phyloP scores from a whole-genome alignment of 2,888 invertebrate species.

The Punctoribates punctum region DNA sequence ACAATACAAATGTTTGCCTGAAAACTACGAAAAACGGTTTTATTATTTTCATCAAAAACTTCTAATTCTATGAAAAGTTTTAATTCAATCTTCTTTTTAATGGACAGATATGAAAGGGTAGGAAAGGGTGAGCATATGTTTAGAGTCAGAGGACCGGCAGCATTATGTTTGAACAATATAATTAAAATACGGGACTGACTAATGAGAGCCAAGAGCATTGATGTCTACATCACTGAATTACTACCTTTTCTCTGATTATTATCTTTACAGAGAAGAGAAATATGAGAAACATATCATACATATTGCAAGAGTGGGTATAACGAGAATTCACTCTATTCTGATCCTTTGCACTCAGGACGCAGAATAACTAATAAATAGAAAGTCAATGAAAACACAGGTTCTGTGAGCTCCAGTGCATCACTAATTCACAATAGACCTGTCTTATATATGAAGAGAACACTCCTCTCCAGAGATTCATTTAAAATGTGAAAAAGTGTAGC shows the following conservation, averaged over 20 bases:
- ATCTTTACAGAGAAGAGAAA: conserved; percentile 1
- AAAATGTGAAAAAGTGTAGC: neutral
- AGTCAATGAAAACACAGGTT: conserved; percentile 12
- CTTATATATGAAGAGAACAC: neutral
- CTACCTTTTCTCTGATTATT: conserved; percentile 2
- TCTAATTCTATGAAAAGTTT: neutral
- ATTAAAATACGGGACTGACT: conserved; percentile 2
- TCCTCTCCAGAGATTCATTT: conserved; percentile 21
- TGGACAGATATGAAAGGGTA: neutral
- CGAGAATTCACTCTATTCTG: no score
- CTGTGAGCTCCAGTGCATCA: conserved; percentile 9
- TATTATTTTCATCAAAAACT: neutral
- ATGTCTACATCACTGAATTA: neutral
- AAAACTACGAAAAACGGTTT: neutral
- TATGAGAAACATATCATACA: conserved; percentile 12
- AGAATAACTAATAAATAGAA: neutral
- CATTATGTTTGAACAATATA: neutral
- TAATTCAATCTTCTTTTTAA: neutral
- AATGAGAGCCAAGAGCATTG: conserved; percentile 28
- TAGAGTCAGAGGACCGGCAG: neutral
- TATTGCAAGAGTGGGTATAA: neutral
- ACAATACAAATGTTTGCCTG: neutral
- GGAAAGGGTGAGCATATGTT: neutral
- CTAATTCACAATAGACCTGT: conserved; percentile 3
- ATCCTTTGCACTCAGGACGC: no score